Conservation (phyloP, 2,888 invertebrate genomes). For the Cinara cedri region DNA sequence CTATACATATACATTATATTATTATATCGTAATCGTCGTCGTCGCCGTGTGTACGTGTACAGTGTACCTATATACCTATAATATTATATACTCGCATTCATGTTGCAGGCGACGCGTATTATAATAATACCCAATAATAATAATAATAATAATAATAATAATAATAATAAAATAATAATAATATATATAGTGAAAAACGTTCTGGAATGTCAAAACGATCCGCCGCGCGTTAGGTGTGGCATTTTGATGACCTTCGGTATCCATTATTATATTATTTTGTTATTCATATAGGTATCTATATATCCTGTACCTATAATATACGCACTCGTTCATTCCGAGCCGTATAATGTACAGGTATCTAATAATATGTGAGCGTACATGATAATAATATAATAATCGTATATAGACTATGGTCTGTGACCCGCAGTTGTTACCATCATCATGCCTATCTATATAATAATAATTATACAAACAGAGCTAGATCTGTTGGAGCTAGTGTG, state of each 20-base stretch:
- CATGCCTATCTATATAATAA: background rate
- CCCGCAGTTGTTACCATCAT: background rate
- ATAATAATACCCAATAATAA: background rate
- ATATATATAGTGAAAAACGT: slow-evolving; percentile 37
- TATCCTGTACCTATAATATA: no score
- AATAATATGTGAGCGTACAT: background rate
- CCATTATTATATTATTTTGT: slow-evolving; percentile 43
- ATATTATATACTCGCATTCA: slow-evolving; percentile 6
- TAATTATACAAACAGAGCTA: no score
- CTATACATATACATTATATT: background rate
- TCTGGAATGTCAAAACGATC: slow-evolving; percentile 55
- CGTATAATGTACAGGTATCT: background rate
- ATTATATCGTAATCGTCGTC: no score
- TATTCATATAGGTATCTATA: slow-evolving; percentile 21
- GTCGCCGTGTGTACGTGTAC: no score
- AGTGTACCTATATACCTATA: background rate
- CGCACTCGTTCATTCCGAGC: background rate
- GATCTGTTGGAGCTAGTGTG: no score
- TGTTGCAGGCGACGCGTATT: background rate
- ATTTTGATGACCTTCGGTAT: slow-evolving; percentile 55
- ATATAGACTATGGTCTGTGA: no score
- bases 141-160: slow-evolving; percentile 6
- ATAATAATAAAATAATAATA: background rate
- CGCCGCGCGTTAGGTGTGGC: slow-evolving; percentile 48
- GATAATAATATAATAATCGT: no score